These are phyloP conservation scores for Triplophysa siluroides DNA, from an alignment of 2,113 vertebrate genomes.

Conservation along the genomic window DNA sequence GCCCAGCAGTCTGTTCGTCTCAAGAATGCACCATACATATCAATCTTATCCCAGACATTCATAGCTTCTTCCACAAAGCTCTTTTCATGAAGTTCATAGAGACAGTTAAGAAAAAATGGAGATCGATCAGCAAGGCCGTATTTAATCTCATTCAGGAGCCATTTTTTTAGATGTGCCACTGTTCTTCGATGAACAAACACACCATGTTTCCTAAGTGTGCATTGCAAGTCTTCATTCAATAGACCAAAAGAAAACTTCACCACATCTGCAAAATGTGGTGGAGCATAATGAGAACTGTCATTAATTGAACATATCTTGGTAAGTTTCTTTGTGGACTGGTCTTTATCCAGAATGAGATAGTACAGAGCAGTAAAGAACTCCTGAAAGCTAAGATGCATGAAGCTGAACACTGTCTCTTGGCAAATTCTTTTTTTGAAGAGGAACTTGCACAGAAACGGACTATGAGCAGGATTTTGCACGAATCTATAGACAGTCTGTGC, in stretches of 20 bases:
- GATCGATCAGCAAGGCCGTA: accelerated
- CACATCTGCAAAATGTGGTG: neutral
- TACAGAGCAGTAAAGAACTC: conserved; percentile 61
- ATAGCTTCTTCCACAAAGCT: neutral
- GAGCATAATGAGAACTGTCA: no score
- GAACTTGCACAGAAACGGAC: conserved; percentile 26
- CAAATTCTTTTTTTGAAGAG: conserved; percentile 17
- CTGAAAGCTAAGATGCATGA: conserved; percentile 59
- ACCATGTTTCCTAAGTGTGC: neutral
- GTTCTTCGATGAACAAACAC: neutral
- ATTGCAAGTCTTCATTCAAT: neutral
- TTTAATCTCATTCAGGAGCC: neutral
- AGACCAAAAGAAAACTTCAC: conserved; percentile 29
- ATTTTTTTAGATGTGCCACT: neutral
- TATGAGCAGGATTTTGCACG: neutral
- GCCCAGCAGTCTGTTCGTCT: conserved; percentile 21
- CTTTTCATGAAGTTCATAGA: conserved; percentile 12
- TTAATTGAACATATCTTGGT: neutral
- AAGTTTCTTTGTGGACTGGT: neutral
- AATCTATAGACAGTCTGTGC: neutral
- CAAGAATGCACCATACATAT: accelerated
- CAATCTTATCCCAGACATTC: accelerated
- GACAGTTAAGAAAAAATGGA: neutral
- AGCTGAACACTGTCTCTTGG: conserved; percentile 44
- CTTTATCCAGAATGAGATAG: conserved; percentile 19